Evolutionary conservation across 1,140 invertebrate species (phyloP).

Genomic region (Maconellicoccus hirsutus): DNA sequence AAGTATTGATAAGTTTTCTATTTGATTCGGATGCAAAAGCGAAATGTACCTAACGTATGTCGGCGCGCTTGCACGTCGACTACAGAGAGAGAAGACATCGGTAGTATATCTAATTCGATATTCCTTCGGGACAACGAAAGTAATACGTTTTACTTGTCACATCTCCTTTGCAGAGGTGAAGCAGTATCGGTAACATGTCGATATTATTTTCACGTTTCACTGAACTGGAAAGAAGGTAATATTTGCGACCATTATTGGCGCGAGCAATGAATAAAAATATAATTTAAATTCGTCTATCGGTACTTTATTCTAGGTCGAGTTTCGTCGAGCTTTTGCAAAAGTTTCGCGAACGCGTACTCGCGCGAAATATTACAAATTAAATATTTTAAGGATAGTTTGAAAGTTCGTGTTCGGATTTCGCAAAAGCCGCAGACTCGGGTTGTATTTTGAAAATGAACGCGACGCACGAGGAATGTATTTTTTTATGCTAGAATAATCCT

Average conservation of each 20-base stretch:
- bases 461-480: not conserved
- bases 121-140: not conserved
- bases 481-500: not conserved
- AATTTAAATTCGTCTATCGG: too few relatives aligned
- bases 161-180: not conserved
- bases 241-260: not conserved
- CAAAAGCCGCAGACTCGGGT: not conserved
- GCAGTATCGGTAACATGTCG: not conserved
- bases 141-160: conserved; percentile 9
- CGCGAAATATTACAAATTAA: conserved; percentile 1
- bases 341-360: too few relatives aligned
- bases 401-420: not conserved
- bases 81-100: too few relatives aligned
- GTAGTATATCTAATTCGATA: not conserved
- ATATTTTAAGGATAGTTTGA: conserved; percentile 1
- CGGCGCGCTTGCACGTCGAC: too few relatives aligned
- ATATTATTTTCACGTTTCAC: conserved; percentile 9
- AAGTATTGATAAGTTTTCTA: too few relatives aligned
- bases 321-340: too few relatives aligned
- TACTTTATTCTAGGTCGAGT: too few relatives aligned
- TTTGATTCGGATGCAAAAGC: too few relatives aligned
- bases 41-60: too few relatives aligned
- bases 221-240: not conserved
- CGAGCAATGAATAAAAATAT: too few relatives aligned
- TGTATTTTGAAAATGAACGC: too few relatives aligned